Conservation (phyloP, 2,888 invertebrate genomes). For the Aromia moschata region DNA sequence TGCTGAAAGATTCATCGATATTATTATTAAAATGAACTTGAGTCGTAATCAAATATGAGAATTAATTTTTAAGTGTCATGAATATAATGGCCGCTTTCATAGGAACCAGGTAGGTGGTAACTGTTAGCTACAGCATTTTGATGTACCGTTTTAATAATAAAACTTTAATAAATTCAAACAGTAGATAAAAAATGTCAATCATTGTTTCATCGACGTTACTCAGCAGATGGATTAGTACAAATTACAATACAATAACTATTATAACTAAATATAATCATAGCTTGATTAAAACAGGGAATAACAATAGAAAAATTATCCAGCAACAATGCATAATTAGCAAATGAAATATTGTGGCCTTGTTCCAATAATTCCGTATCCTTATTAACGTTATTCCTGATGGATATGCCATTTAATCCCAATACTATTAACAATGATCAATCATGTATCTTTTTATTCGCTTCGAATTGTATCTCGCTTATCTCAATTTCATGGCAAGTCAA, state of each 20-base stretch:
- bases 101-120: constrained; percentile 20
- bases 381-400: constrained; percentile 34
- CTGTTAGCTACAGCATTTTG: constrained; percentile 20
- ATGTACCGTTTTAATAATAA: constrained; percentile 23
- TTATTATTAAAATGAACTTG: constrained; percentile 13
- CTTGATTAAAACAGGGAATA: constrained; percentile 30
- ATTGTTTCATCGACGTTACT: constrained; percentile 42
- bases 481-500: background rate
- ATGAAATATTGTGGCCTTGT: constrained; percentile 48
- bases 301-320: constrained; percentile 34
- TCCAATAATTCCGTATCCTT: constrained; percentile 44
- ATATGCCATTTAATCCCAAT: constrained; percentile 24
- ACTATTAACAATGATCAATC: constrained; percentile 17
- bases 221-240: constrained; percentile 33
- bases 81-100: constrained; percentile 25
- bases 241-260: constrained; percentile 37
- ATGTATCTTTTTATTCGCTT: background rate
- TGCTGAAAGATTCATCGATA: constrained; percentile 9
- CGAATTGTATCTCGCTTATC: constrained; percentile 6
- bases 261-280: constrained; percentile 27
- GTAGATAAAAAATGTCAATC: constrained; percentile 39
- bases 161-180: constrained; percentile 24
- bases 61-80: constrained; percentile 16
- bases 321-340: constrained; percentile 49
- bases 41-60: constrained; percentile 14